phyloP scores from a whole-genome alignment of 2,113 vertebrate species.

The Pachyramphus minor region DNA sequence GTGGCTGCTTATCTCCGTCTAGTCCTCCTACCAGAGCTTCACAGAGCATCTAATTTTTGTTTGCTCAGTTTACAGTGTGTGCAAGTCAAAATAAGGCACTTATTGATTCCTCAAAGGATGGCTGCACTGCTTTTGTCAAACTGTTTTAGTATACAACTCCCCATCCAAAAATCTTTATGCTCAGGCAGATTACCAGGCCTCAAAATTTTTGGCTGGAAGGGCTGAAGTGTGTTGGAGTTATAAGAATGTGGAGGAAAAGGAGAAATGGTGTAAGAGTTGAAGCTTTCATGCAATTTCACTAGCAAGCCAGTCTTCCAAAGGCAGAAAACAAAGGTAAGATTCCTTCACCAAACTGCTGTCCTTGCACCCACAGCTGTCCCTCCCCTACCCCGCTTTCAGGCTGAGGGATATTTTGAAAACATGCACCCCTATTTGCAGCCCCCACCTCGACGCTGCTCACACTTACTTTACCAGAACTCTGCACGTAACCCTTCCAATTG shows the following conservation, averaged over 20 bases:
- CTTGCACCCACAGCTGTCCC: not conserved
- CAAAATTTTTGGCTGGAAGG: slow-evolving; percentile 10
- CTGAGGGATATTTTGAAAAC: not conserved
- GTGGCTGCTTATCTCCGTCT: not conserved
- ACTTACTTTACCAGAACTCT: slow-evolving; percentile 68
- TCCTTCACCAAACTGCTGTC: slow-evolving; percentile 11
- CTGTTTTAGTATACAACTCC: not conserved
- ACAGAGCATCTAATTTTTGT: not conserved
- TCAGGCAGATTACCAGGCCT: not conserved
- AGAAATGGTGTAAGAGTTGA: slow-evolving; percentile 9
- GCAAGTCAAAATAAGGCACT: not conserved
- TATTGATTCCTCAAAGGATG: not conserved
- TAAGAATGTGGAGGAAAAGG: not conserved
- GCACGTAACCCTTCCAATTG: slow-evolving; percentile 66
- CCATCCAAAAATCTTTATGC: not conserved
- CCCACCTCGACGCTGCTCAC: not conserved
- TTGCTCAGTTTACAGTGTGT: not conserved
- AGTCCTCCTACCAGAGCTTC: not conserved
- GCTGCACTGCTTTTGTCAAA: not conserved
- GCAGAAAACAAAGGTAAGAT: slow-evolving; percentile 23
- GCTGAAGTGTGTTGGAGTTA: not conserved
- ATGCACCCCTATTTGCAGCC: slow-evolving; percentile 39
- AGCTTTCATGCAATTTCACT: slow-evolving; percentile 57
- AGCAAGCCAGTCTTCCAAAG: slow-evolving; percentile 49
- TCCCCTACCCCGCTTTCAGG: not conserved